Base-by-base conservation (phyloP, 1,140 invertebrate species). In the Caenorhabditis latens region DNA sequence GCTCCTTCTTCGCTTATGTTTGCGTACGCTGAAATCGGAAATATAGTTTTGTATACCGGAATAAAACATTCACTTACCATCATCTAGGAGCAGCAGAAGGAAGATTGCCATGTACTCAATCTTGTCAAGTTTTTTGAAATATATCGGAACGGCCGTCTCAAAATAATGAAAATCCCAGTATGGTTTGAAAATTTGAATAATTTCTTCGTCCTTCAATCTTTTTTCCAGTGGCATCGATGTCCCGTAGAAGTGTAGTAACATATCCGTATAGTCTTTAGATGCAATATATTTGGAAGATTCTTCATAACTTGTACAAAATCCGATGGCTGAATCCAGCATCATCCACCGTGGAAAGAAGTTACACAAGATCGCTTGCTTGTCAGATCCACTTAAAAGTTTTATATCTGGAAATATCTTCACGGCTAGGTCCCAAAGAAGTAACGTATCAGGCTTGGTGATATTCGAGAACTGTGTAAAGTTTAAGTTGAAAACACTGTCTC, bases 301-400 rank as follows among this genome's bases (percentile, higher is more conserved):
- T 71, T 71, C 65, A 8, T 43, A 71, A 46, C 19, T 46, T 24
- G 65, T 7, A 71, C 65, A 71, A 46, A 71, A 19, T n/a, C 40
- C 65, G 19, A 71, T 19, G 19, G 65, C 65, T 71, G 65, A 71
- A 71, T 71, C 65, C 65, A 71, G 19, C 65, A 71, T 71, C 65
- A 71, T 71, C 65, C 65, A 71, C 19, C 65, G 14, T 4, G 65
- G 65, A 43, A 71, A 71, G 19, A 71, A 71, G 19, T 71, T 71
- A 8, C 40, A 71, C 13, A 43, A 40, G 9, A 71, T 71, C 19
- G 65, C 13, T 19, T 71, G 65, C n/a, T 46, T 43, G 19, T 71
- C 65, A 46, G 65, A 14, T n/a, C 14, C 65, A 43, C 65, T 71
- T 21, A 71, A 19, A 43, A 71, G 65, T 71, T 71, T 71, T 71